These are phyloP conservation scores for Dendrocincla fuliginosa DNA, from an alignment of 2,797 vertebrate genomes.

Conservation along the genomic window DNA sequence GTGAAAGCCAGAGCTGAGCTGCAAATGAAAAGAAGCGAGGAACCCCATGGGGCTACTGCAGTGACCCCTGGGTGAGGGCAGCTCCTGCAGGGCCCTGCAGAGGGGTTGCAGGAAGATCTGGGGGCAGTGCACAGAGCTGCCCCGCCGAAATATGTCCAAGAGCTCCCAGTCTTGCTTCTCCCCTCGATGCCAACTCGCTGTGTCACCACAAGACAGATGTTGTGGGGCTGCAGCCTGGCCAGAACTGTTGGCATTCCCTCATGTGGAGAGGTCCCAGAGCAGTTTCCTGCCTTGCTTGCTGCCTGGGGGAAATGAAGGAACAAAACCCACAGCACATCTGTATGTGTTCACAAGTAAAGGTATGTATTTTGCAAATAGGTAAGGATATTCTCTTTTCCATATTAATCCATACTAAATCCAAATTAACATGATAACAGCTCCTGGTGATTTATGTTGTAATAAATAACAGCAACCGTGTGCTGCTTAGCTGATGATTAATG, in stretches of 20 bases:
- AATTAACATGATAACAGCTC: constrained; percentile 11
- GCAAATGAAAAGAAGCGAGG: background rate
- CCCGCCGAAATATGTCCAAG: fast-evolving
- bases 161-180: background rate
- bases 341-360: background rate
- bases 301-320: background rate
- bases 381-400: background rate
- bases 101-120: background rate
- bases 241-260: background rate
- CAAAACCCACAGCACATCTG: background rate
- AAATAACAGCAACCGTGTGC: constrained; percentile 17
- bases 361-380: background rate
- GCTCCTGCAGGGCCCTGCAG: background rate
- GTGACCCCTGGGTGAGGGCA: fast-evolving
- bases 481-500: constrained; percentile 51
- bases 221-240: background rate
- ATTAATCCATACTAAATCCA: constrained; percentile 41
- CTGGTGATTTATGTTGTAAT: constrained; percentile 60
- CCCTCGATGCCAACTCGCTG: fast-evolving
- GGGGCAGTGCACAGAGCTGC: fast-evolving
- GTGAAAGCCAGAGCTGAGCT: background rate
- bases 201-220: background rate
- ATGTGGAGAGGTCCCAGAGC: fast-evolving
- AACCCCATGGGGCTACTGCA: background rate
- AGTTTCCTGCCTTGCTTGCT: background rate